Conservation (phyloP, 2,113 vertebrate genomes). For the Ictidomys tridecemlineatus region DNA sequence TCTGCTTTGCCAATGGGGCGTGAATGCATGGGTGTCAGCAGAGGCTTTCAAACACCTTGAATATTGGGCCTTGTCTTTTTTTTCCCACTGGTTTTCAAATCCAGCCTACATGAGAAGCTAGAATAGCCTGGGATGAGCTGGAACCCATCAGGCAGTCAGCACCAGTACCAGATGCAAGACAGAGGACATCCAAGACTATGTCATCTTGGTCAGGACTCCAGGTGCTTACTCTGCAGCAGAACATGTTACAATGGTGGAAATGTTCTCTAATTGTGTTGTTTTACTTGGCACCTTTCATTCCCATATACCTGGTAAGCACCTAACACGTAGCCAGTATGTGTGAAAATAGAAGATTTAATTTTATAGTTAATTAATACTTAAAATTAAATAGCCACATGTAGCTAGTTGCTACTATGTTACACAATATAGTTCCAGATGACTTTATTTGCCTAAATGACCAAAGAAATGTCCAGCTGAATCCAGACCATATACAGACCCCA, state of each 20-base stretch:
- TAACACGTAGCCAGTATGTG: background rate
- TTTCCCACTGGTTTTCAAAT: background rate
- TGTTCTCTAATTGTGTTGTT: background rate
- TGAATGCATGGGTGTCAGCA: background rate
- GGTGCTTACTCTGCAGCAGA: background rate
- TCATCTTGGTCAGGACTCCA: background rate
- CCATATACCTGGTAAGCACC: background rate
- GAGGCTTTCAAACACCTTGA: background rate
- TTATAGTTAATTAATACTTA: background rate
- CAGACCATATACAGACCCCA: background rate
- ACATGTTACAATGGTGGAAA: background rate
- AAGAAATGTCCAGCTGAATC: background rate
- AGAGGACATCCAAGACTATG: background rate
- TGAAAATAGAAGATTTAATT: background rate
- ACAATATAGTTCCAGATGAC: background rate
- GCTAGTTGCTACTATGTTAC: background rate
- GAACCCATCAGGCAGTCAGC: background rate
- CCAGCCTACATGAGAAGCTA: background rate
- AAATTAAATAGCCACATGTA: background rate
- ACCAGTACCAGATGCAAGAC: background rate
- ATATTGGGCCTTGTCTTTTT: background rate
- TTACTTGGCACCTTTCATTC: background rate
- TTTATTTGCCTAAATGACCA: background rate
- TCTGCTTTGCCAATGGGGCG: background rate
- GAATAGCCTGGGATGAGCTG: background rate